phyloP scores from a whole-genome alignment of 2,797 vertebrate genomes.

The Cyclura pinguis region DNA sequence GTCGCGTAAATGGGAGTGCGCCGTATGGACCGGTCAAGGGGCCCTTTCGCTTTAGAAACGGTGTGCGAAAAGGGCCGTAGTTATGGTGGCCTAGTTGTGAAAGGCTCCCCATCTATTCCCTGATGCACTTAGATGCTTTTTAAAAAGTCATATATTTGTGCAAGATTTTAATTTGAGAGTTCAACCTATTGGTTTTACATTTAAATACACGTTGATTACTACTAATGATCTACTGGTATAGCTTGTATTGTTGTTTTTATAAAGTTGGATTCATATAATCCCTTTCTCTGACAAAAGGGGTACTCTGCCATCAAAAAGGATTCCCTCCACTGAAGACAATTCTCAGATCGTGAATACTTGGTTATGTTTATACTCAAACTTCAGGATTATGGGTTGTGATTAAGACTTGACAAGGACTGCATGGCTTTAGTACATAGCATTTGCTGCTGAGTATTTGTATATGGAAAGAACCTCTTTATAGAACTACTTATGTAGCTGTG shows the following conservation, averaged over 20 bases:
- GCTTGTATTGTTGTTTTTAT: background rate
- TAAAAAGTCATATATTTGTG: background rate
- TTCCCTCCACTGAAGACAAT: background rate
- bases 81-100: background rate
- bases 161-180: background rate
- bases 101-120: background rate
- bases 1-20: too few species aligned
- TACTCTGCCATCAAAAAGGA: too few species aligned
- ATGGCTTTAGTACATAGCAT: background rate
- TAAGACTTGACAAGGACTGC: too few species aligned
- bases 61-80: too few species aligned
- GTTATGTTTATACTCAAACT: background rate
- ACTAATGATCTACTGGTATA: too few species aligned
- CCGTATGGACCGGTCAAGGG: too few species aligned
- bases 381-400: background rate
- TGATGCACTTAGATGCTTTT: background rate
- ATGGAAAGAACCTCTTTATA: background rate
- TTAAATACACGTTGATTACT: too few species aligned
- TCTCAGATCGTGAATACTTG: background rate
- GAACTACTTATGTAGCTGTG: background rate
- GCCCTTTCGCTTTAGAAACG: too few species aligned
- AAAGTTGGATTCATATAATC: background rate
- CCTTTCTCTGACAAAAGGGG: background rate
- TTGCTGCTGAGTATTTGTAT: background rate
- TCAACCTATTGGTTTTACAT: background rate